Base-by-base conservation (phyloP, 2,797 vertebrate species). In the Sus cebifrons region DNA sequence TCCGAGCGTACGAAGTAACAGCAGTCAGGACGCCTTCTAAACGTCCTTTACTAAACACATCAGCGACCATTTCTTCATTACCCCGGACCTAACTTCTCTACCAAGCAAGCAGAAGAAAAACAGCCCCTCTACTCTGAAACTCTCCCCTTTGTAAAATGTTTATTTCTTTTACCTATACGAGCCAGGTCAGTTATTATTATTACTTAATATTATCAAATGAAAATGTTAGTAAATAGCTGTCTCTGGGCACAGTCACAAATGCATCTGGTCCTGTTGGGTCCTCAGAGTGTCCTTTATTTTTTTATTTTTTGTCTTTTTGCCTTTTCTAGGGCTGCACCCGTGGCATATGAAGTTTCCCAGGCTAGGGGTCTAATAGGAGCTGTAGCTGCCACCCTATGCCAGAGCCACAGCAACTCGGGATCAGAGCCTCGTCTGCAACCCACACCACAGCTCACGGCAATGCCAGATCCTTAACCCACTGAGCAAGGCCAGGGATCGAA, bases 81-180 rank as follows among this genome's bases (percentile, higher is more conserved):
- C 15, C 56, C 21, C 77, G 65, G 52, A 52, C 62, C 29, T 91
- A 78, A 95, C 58, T 64, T 89, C 60, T 71, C 44, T 40, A 79
- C 27, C 2, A 56, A 86, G 54, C 8, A 67, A n/a, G 14, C 54
- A 49, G 49, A 32, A 88, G 62, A 23, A 86, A 58, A 84, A 27
- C 17, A 49, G 49, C 62, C 32, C 94, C 29, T 89, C 15, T 49
- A 32, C 12, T 74, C 21, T 23, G 65, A 84, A 82, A 83, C 54
- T 32, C 73, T 32, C n/a, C 58, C 40, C 56, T 67, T 64, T 54
- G 62, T 44, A 81, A 91, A 96, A 71, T 79, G 78, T 74, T 62
- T 52, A 20, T 84, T 92, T 95, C 73, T 84, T 73, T 90, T 84
- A 44, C 54, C 86, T 87, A 40, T n/a, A 71, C 54, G 5, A 90